These are phyloP conservation scores for Pomacea canaliculata DNA, from an alignment of 2,888 invertebrate genomes.

Conservation along the genomic window DNA sequence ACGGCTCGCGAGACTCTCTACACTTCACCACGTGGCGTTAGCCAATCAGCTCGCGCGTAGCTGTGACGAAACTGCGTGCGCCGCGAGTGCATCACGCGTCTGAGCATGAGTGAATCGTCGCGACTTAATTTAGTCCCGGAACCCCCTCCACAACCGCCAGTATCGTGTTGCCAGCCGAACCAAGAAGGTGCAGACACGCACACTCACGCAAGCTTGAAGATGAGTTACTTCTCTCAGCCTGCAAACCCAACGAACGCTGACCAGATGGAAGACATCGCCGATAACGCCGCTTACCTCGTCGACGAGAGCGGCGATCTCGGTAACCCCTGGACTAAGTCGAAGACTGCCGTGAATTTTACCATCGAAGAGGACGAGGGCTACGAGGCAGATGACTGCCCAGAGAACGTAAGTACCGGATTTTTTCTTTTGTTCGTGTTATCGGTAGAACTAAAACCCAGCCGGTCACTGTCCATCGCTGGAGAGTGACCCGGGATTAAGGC, in stretches of 20 bases:
- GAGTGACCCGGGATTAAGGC: conserved; percentile 4
- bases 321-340: not conserved
- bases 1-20: no score
- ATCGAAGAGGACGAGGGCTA: conserved; percentile 24
- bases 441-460: not conserved
- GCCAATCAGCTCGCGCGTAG: no score
- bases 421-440: not conserved
- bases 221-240: no score
- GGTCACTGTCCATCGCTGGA: not conserved
- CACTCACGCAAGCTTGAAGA: no score
- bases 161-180: no score
- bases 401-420: conserved; percentile 19
- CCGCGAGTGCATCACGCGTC: no score
- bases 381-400: not conserved
- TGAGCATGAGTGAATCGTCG: no score
- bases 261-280: not conserved
- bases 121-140: no score
- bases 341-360: not conserved
- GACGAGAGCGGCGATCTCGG: not conserved
- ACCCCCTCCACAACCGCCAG: no score
- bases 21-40: no score
- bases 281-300: not conserved
- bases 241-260: not conserved
- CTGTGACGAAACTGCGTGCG: no score
- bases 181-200: no score